A percentile compares a stretch with the other conserved stretches of the same genome.
Conservation (phyloP, 2,888 invertebrate genomes). For the Gonocerus acuteangulatus region DNA sequence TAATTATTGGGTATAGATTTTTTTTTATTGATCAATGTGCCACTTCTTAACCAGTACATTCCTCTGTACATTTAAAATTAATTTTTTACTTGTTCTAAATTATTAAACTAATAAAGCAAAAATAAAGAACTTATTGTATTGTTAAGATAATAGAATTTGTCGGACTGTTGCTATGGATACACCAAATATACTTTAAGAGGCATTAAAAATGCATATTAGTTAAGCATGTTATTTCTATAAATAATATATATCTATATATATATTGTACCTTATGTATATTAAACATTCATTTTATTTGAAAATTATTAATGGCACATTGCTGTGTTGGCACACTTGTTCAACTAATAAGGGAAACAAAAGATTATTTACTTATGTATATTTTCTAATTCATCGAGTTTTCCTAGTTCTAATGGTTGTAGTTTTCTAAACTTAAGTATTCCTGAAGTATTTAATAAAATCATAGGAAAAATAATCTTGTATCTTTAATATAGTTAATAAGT, state of each 20-base stretch:
- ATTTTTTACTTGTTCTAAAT: conserved; percentile 12
- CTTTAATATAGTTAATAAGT: too few species aligned
- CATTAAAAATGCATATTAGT: conserved; percentile 18
- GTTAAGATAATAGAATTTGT: conserved; percentile 12
- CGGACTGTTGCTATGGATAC: conserved; percentile 24
- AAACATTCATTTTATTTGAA: neutral
- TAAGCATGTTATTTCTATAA: conserved; percentile 12
- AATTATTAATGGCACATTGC: too few species aligned
- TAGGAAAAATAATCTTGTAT: too few species aligned
- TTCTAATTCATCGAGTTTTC: too few species aligned
- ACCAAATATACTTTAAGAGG: conserved; percentile 27
- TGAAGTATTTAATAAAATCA: too few species aligned
- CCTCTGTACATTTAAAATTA: conserved; percentile 6
- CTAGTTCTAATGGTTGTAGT: too few species aligned
- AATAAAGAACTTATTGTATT: neutral
- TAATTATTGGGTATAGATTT: too few species aligned
- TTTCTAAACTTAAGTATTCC: too few species aligned
- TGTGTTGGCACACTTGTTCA: too few species aligned
- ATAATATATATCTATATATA: neutral
- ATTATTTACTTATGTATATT: too few species aligned
- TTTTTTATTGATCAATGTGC: conserved; percentile 15
- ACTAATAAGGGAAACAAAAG: too few species aligned
- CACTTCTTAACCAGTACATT: conserved; percentile 13
- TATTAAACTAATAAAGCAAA: neutral
- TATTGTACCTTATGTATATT: conserved; percentile 15